A percentile compares a stretch with the other conserved stretches of the same genome.
Evolutionary conservation across 37 sponge, comb jelly and placozoan genomes (phyloP).

Genomic region (Hexactinellida sp.): DNA sequence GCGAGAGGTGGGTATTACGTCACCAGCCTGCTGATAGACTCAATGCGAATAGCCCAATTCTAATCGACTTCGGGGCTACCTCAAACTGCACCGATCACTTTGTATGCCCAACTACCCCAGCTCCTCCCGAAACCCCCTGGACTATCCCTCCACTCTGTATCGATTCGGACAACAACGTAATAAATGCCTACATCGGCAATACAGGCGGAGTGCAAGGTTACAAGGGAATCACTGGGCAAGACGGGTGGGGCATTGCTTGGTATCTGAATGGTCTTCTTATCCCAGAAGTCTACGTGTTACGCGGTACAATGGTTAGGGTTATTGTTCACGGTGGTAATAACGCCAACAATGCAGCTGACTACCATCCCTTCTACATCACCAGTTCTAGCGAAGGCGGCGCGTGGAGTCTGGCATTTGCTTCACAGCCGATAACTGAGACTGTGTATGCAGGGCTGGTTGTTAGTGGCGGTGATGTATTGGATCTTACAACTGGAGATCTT

Average conservation of each 20-base stretch:
- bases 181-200: not conserved
- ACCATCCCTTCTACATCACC: constrained; percentile 67
- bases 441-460: not conserved
- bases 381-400: constrained; percentile 28
- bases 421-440: not conserved
- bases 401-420: not conserved
- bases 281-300: constrained; percentile 33
- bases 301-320: constrained; percentile 46
- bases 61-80: not conserved
- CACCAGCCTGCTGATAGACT: not conserved
- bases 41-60: not conserved
- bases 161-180: not conserved
- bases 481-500: not conserved
- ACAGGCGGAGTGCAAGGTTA: not conserved
- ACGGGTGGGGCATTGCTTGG: constrained; percentile 49
- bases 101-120: not conserved
- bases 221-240: not conserved
- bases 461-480: not conserved
- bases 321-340: constrained; percentile 32
- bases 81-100: not conserved
- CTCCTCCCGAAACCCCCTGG: not conserved
- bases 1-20: not conserved
- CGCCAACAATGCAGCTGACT: not conserved
- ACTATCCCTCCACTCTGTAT: not conserved
- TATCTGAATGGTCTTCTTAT: constrained; percentile 50